Percentiles rank a stretch among this genome's conserved stretches.
phyloP scores from a whole-genome alignment of 2,113 vertebrate species.

The Cololabis saira region DNA sequence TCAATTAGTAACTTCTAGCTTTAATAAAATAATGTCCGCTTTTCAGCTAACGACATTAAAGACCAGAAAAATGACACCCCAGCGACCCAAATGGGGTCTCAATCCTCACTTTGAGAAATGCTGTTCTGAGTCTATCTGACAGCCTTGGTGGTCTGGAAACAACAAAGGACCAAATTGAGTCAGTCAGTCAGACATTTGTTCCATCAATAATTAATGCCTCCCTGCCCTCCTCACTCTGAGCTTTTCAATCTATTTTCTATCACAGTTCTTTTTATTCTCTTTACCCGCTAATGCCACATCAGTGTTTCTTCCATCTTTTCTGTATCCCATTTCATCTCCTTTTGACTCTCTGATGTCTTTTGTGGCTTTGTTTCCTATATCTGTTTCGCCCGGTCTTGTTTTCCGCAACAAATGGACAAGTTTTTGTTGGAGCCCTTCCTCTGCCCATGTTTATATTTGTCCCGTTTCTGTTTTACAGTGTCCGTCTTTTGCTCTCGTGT shows the following conservation, averaged over 20 bases:
- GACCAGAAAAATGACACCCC: background rate
- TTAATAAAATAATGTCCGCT: background rate
- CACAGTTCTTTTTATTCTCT: constrained; percentile 23
- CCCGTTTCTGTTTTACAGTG: constrained; percentile 4
- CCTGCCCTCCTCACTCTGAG: constrained; percentile 62
- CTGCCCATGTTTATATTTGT: constrained; percentile 10
- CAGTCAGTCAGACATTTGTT: constrained; percentile 79
- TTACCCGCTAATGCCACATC: constrained; percentile 25
- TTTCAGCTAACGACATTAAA: background rate
- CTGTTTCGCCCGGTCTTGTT: constrained; percentile 1
- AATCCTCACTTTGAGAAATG: constrained; percentile 34
- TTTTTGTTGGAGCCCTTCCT: background rate
- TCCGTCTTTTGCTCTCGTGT: constrained; percentile 1
- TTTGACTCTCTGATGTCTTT: constrained; percentile 26
- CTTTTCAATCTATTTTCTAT: constrained; percentile 67
- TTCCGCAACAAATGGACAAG: background rate
- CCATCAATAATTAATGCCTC: constrained; percentile 76
- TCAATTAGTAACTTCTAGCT: background rate
- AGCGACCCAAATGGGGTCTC: background rate
- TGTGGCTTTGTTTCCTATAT: background rate
- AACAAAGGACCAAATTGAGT: constrained; percentile 76
- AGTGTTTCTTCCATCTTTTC: constrained; percentile 22
- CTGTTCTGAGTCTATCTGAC: constrained; percentile 55
- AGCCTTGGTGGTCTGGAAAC: constrained; percentile 70
- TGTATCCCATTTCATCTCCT: constrained; percentile 18